Base-by-base conservation (phyloP, 2,113 vertebrate species). In the Callionymus lyra region DNA sequence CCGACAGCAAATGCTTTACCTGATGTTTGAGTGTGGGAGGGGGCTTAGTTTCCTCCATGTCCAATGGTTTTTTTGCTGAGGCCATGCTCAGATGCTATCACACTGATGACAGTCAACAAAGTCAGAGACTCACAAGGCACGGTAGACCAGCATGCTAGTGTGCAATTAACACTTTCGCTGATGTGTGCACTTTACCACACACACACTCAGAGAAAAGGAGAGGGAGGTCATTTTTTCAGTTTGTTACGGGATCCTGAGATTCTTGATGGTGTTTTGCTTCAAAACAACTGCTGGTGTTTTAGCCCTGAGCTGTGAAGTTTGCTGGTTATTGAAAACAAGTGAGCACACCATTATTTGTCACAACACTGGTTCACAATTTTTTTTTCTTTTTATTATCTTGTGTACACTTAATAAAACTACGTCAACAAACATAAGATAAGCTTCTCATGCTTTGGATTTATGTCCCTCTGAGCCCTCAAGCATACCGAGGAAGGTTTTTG, bases 91-190 rank as follows among this genome's bases (percentile, higher is more conserved):
- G 85, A 87, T 87, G 76, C 63, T 85, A 86, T 87, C 85, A 68
- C 12, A 52, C n/a, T 87, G 85, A 84, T 87, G 76, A 85, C 78
- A 86, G 74, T 86, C 69, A 75, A 86, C 84, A 87, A 81, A 85
- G 44, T 43, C 33, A 18, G 31, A 61, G 49, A 59, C 59, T 46
- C 66, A 69, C 63, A 71, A 65, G 77, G 72, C 51, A 71, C 12
- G 17, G 53, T 59, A 59, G 47, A 52, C 82, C 80, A 63, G 46
- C 63, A 85, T 82, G 51, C 48, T 43, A n/a, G 50, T 48, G 21
- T 37, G 9, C 40, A 39, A 43, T 45, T 53, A 41, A 36, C 57
- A 54, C 40, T 2, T 17, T 4, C 33, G 6, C 15, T 21, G 38
- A 57, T 17, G 12, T 38, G 33, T 6, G 1, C 49, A 31, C 45